phyloP scores from a whole-genome alignment of 1,140 invertebrate genomes.

The Myzus persicae region DNA sequence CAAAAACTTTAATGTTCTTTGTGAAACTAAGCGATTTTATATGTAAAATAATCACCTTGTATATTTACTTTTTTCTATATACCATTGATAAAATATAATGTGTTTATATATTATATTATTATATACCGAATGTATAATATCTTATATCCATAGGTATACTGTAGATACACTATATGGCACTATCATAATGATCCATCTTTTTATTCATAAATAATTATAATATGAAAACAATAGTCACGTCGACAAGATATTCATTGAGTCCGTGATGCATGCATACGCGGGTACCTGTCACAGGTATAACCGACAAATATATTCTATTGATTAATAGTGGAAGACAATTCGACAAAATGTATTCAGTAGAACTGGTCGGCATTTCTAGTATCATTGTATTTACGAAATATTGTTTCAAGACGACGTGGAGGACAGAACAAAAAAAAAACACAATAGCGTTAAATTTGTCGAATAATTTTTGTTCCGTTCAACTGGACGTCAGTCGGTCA shows the following conservation, averaged over 20 bases:
- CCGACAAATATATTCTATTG: constrained; percentile 1
- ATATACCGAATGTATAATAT: too few species aligned
- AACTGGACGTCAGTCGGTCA: not conserved
- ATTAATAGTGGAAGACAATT: not conserved
- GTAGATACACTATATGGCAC: not conserved
- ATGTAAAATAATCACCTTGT: not conserved
- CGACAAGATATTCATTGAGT: not conserved
- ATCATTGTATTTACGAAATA: constrained; percentile 32
- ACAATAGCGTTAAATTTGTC: not conserved
- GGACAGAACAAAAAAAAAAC: not conserved
- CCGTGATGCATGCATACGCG: not conserved
- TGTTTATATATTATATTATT: too few species aligned
- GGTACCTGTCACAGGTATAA: not conserved
- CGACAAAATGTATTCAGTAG: not conserved
- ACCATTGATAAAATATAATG: too few species aligned
- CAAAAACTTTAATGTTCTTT: not conserved
- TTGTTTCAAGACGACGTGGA: not conserved
- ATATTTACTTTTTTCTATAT: not conserved
- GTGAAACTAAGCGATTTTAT: not conserved
- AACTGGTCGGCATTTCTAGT: not conserved
- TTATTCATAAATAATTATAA: not conserved
- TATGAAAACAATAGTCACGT: not conserved
- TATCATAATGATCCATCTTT: not conserved
- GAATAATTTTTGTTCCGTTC: not conserved
- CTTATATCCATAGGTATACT: not conserved